phyloP scores from a whole-genome alignment of 2,888 invertebrate genomes.

The Eilema sororculum region DNA sequence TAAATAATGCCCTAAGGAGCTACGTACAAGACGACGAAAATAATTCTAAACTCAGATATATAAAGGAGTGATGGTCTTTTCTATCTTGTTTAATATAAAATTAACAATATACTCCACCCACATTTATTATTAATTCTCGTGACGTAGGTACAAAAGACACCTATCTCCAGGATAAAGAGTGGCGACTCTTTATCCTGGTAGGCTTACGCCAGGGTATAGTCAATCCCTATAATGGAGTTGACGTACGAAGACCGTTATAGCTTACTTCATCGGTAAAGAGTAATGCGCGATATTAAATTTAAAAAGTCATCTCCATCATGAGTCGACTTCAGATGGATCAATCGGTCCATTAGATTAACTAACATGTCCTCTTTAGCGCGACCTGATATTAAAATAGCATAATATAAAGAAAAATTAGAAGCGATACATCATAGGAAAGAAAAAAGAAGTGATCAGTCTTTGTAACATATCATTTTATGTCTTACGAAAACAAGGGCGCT shows the following conservation, averaged over 20 bases:
- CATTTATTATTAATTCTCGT: too few relatives aligned
- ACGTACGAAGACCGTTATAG: too few relatives aligned
- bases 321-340: neutral
- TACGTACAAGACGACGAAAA: too few relatives aligned
- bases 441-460: slow-evolving; percentile 6
- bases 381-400: neutral
- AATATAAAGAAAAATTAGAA: neutral
- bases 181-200: too few relatives aligned
- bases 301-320: neutral
- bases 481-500: neutral
- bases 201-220: neutral
- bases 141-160: too few relatives aligned
- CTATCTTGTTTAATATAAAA: too few relatives aligned
- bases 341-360: neutral
- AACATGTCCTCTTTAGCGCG: neutral
- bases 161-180: neutral
- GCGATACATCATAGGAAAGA: slow-evolving; percentile 23
- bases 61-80: neutral
- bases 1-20: neutral
- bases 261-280: too few relatives aligned
- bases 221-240: too few relatives aligned
- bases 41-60: neutral
- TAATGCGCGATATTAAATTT: too few relatives aligned
- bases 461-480: neutral
- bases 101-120: too few relatives aligned